A percentile compares a stretch with the other conserved stretches of the same genome.
These are phyloP conservation scores for Tinea semifulvella DNA, from an alignment of 2,888 invertebrate species.

Conservation along the genomic window DNA sequence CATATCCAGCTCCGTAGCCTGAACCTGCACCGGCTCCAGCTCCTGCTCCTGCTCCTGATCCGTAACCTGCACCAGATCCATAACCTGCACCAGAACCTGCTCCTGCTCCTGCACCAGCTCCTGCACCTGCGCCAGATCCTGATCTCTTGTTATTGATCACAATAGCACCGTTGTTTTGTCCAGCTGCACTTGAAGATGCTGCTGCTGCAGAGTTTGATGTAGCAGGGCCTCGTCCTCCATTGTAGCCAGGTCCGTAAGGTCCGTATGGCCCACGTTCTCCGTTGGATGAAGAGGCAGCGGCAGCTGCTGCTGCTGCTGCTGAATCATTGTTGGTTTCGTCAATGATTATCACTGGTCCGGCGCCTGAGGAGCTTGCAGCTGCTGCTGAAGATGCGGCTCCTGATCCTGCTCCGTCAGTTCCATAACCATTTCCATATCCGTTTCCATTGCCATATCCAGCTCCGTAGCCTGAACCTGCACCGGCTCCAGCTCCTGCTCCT, in stretches of 20 bases:
- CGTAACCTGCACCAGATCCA: conserved; percentile 3
- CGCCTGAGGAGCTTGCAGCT: conserved; percentile 14
- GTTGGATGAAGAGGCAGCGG: neutral
- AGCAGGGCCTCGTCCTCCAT: conserved; percentile 2
- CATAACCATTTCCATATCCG: neutral
- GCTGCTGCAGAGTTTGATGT: conserved; percentile 12
- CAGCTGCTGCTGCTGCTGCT: neutral
- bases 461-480: neutral
- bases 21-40: neutral
- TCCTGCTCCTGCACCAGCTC: neutral
- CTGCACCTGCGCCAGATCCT: conserved; percentile 8
- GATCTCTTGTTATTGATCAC: neutral
- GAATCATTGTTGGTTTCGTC: conserved; percentile 14
- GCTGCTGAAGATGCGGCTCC: conserved; percentile 10
- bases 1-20: neutral
- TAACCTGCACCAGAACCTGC: neutral
- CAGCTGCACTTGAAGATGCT: neutral
- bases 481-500: neutral
- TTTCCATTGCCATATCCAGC: neutral
- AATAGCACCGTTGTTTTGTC: neutral
- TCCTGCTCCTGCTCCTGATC: conserved; percentile 7
- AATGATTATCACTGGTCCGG: conserved; percentile 17
- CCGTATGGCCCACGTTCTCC: neutral
- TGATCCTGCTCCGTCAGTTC: neutral
- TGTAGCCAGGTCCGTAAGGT: neutral